phyloP scores from a whole-genome alignment of 2,113 vertebrate species.

The Pipra filicauda region DNA sequence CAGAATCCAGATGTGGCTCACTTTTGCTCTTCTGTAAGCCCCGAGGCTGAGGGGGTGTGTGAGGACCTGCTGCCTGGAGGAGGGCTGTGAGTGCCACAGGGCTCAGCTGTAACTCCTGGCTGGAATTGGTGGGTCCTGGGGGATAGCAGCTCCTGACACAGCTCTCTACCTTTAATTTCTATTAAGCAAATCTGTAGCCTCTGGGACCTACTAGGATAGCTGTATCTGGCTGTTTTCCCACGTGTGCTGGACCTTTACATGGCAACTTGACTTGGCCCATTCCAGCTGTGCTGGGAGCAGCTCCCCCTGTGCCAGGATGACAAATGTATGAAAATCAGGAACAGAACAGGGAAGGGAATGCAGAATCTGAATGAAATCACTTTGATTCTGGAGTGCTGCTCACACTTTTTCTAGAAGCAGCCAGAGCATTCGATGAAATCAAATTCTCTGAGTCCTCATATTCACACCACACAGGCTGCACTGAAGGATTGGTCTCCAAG shows the following conservation, averaged over 20 bases:
- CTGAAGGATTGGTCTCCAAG: not conserved
- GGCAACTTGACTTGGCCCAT: not conserved
- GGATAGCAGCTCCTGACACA: not conserved
- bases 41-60: not conserved
- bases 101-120: not conserved
- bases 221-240: not conserved
- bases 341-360: conserved; percentile 6
- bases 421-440: not conserved
- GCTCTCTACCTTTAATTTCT: not conserved
- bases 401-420: conserved; percentile 48
- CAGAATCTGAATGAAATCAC: conserved; percentile 15
- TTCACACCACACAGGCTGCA: not conserved
- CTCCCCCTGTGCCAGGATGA: not conserved
- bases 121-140: fast-evolving
- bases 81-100: not conserved
- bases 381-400: conserved; percentile 32
- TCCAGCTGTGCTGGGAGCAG: not conserved
- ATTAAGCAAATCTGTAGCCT: not conserved
- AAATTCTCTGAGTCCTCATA: fast-evolving
- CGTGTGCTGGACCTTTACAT: not conserved
- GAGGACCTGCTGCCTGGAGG: not conserved
- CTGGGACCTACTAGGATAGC: fast-evolving
- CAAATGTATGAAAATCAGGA: conserved; percentile 31
- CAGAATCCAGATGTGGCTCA: not conserved
- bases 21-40: not conserved